phyloP scores from a whole-genome alignment of 2,888 invertebrate genomes.

The Dynastes maya region DNA sequence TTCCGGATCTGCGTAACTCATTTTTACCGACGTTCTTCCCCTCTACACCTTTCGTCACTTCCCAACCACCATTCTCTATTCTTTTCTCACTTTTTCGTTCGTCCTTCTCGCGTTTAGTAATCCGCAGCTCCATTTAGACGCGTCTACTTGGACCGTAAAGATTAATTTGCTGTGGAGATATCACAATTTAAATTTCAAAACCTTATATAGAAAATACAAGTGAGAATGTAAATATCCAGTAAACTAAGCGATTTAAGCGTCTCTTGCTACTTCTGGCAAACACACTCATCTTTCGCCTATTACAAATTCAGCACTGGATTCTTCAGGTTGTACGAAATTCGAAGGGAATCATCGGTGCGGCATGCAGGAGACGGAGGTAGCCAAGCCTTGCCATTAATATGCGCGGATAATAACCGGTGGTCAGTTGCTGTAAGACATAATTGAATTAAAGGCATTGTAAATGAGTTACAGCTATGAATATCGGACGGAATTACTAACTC shows the following conservation, averaged over 20 bases:
- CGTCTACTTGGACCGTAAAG: not conserved
- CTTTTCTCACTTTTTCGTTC: conserved; percentile 17
- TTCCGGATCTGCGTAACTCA: conserved; percentile 43
- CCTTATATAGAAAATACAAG: too few species aligned
- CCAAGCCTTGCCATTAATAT: conserved; percentile 36
- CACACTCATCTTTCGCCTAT: too few species aligned
- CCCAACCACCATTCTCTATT: not conserved
- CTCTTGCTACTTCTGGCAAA: too few species aligned
- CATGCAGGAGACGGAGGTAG: too few species aligned
- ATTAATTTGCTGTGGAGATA: conserved; percentile 14
- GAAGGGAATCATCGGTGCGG: too few species aligned
- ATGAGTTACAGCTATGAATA: conserved; percentile 46
- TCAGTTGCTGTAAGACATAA: conserved; percentile 47
- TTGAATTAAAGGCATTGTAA: conserved; percentile 48
- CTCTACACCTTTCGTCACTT: too few species aligned
- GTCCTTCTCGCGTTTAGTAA: not conserved
- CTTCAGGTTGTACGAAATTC: too few species aligned
- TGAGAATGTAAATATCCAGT: too few species aligned
- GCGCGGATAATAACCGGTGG: conserved; percentile 48
- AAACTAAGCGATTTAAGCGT: too few species aligned
- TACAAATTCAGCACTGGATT: too few species aligned
- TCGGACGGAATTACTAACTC: conserved; percentile 43
- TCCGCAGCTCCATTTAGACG: not conserved
- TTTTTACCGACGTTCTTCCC: not conserved
- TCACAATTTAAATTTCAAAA: too few species aligned